These are phyloP conservation scores for Polyergus mexicanus DNA, from an alignment of 1,140 invertebrate species.

Conservation along the genomic window DNA sequence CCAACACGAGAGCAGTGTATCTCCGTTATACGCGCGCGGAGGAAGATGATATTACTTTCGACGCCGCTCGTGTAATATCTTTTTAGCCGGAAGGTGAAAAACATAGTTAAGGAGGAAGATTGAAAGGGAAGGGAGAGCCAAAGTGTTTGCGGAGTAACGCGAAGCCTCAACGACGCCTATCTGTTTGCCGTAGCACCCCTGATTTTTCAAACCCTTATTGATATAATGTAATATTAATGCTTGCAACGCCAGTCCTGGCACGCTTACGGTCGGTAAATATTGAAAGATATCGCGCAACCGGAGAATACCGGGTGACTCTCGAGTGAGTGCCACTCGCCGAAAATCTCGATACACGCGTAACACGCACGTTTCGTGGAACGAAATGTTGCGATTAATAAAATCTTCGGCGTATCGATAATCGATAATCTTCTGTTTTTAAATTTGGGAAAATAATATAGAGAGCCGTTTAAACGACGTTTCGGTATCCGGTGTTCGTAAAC, in stretches of 20 bases:
- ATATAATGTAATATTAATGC: slow-evolving; percentile 87
- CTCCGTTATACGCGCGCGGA: slow-evolving; percentile 37
- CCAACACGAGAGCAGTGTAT: slow-evolving; percentile 5
- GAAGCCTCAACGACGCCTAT: slow-evolving; percentile 81
- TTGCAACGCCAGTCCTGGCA: slow-evolving; percentile 81
- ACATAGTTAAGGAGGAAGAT: slow-evolving; percentile 69
- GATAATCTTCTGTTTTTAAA: neutral
- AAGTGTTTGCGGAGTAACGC: slow-evolving; percentile 85
- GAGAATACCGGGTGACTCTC: slow-evolving; percentile 61
- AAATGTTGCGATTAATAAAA: neutral
- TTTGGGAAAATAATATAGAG: neutral
- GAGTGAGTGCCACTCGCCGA: neutral
- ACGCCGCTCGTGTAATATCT: slow-evolving; percentile 79
- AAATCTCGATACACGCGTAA: neutral
- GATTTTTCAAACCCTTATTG: slow-evolving; percentile 85
- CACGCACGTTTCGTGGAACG: neutral
- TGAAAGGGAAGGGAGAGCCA: slow-evolving; percentile 72
- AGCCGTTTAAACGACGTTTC: slow-evolving; percentile 29
- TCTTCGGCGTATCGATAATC: neutral
- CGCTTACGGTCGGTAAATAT: slow-evolving; percentile 84
- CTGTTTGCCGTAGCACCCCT: slow-evolving; percentile 76
- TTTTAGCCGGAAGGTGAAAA: slow-evolving; percentile 76
- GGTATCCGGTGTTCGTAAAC: slow-evolving; percentile 17
- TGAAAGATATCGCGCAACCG: slow-evolving; percentile 71
- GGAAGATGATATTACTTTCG: slow-evolving; percentile 67